Conservation (phyloP, 2,797 vertebrate genomes). For the Luscinia luscinia region DNA sequence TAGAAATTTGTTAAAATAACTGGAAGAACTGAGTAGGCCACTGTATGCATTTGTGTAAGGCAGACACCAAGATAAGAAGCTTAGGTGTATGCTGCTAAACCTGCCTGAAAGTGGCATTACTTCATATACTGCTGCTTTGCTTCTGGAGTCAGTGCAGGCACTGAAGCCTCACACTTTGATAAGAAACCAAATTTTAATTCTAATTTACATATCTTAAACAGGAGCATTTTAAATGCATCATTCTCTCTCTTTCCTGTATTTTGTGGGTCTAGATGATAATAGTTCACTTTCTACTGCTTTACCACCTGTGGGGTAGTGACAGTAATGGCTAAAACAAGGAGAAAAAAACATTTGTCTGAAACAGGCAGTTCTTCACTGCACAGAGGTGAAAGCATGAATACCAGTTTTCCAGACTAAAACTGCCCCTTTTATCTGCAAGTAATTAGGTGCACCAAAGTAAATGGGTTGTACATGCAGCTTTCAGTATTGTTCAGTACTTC, state of each 20-base stretch:
- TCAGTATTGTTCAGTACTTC: background rate
- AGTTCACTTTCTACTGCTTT: background rate
- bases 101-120: background rate
- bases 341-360: background rate
- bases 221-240: background rate
- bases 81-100: background rate
- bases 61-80: background rate
- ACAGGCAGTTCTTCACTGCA: background rate
- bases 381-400: background rate
- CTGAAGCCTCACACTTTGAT: background rate
- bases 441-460: background rate
- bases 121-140: background rate
- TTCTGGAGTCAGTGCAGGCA: background rate
- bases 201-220: background rate
- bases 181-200: background rate
- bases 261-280: background rate
- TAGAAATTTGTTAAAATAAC: conserved; percentile 24
- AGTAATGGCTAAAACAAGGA: background rate
- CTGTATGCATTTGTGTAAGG: background rate
- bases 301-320: background rate
- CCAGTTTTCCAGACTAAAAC: background rate
- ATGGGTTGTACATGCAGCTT: background rate
- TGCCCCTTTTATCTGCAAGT: background rate
- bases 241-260: background rate
- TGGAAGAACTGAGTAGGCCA: conserved; percentile 7